These are phyloP conservation scores for Drosophila ambigua DNA, from an alignment of 1,140 invertebrate genomes.

Conservation along the genomic window DNA sequence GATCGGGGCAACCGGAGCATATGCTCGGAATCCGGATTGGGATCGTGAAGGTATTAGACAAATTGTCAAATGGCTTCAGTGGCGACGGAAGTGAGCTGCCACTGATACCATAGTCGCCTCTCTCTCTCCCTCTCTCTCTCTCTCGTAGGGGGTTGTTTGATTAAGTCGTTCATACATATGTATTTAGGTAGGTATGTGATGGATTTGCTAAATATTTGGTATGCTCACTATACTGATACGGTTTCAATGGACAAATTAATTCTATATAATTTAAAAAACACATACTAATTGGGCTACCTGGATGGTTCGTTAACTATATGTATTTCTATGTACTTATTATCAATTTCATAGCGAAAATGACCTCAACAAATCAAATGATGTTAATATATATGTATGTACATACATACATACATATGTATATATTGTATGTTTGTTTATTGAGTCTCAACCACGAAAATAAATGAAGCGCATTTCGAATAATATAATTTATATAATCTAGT, in stretches of 20 bases:
- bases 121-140: slow-evolving; percentile 1
- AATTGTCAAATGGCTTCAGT: slow-evolving; percentile 55
- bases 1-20: slow-evolving; percentile 40
- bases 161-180: slow-evolving; percentile 20
- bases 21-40: slow-evolving; percentile 36
- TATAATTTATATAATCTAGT: no score
- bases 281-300: not conserved
- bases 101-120: slow-evolving; percentile 30
- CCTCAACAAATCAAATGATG: no score
- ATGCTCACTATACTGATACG: no score
- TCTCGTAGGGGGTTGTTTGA: slow-evolving; percentile 1
- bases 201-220: not conserved
- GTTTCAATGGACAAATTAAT: not conserved
- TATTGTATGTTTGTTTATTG: no score
- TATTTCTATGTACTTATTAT: not conserved
- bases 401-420: no score
- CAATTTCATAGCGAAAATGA: no score
- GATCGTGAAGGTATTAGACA: slow-evolving; percentile 38
- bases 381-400: no score
- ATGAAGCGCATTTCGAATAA: no score
- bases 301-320: no score
- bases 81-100: slow-evolving; percentile 38
- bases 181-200: not conserved
- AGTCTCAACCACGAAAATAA: no score
- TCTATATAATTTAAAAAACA: not conserved